A percentile compares a stretch with the other conserved stretches of the same genome.
phyloP scores from a whole-genome alignment of 2,797 vertebrate species.

The Cephalopachus bancanus region DNA sequence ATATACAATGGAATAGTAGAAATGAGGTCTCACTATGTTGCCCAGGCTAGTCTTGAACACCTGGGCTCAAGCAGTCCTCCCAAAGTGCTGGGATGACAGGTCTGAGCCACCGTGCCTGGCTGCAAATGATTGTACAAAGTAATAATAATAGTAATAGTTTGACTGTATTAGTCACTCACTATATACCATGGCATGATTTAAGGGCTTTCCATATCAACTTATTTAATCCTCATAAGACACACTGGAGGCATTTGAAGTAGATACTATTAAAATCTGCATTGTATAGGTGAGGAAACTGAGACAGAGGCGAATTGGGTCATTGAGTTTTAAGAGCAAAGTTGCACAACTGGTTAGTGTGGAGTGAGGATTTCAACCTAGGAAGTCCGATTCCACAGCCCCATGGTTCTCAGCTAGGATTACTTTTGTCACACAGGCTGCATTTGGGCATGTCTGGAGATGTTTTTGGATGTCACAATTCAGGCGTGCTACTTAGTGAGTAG shows the following conservation, averaged over 20 bases:
- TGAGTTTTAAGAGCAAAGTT: neutral
- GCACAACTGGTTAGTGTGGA: neutral
- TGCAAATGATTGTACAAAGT: neutral
- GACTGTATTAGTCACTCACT: neutral
- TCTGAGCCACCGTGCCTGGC: too few relatives aligned
- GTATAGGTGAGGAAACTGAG: neutral
- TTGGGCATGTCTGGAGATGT: neutral
- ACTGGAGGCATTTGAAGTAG: neutral
- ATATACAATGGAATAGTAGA: neutral
- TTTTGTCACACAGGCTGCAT: neutral
- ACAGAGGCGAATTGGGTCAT: neutral
- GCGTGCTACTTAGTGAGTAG: neutral
- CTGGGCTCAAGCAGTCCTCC: too few relatives aligned
- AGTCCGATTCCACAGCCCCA: neutral
- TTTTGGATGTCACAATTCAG: constrained; percentile 17
- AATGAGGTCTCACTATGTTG: too few relatives aligned
- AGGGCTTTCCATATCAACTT: neutral
- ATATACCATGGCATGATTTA: neutral
- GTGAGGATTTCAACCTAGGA: neutral
- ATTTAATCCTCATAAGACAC: neutral
- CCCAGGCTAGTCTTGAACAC: too few relatives aligned
- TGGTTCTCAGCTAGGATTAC: neutral
- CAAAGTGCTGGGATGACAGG: too few relatives aligned
- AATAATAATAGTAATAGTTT: neutral
- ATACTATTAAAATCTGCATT: neutral